Percentiles rank a stretch among this genome's conserved stretches.
These are phyloP conservation scores for Pseudocheirus occidentalis DNA, from an alignment of 2,797 vertebrate species.

Conservation along the genomic window DNA sequence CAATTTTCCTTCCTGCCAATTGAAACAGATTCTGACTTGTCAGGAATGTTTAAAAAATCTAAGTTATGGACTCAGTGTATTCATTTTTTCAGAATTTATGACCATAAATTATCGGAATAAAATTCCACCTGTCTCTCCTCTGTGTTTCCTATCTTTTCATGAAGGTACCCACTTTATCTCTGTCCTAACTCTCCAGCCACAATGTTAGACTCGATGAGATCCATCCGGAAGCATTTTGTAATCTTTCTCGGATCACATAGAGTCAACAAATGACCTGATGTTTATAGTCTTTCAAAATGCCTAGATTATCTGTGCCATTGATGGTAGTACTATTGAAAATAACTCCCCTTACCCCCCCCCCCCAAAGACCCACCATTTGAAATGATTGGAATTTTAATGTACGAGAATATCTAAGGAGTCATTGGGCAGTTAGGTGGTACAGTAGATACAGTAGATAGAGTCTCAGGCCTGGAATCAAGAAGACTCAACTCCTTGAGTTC, in stretches of 20 bases:
- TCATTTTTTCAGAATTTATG: conserved; percentile 15
- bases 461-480: neutral
- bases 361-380: neutral
- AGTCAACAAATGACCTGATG: conserved; percentile 43
- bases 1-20: conserved; percentile 61
- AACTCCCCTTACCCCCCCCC: neutral
- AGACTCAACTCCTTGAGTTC: neutral
- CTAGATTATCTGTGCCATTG: conserved; percentile 27
- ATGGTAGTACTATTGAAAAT: neutral
- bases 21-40: conserved; percentile 68
- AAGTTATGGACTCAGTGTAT: conserved; percentile 56
- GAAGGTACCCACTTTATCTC: conserved; percentile 64
- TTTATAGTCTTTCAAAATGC: conserved; percentile 1
- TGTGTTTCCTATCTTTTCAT: conserved; percentile 48
- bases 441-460: neutral
- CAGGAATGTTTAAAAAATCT: conserved; percentile 67
- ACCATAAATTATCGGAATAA: conserved; percentile 63
- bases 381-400: neutral
- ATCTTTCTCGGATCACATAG: conserved; percentile 38
- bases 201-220: conserved; percentile 59
- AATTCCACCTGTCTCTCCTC: conserved; percentile 59
- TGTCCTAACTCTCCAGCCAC: conserved; percentile 50
- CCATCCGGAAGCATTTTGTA: conserved; percentile 53
- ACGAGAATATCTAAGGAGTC: neutral
- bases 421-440: neutral